Evolutionary conservation across 2,113 vertebrate species (phyloP), one percentile per base, ranked within the genome.

Genomic region (Tetrao urogallus): DNA sequence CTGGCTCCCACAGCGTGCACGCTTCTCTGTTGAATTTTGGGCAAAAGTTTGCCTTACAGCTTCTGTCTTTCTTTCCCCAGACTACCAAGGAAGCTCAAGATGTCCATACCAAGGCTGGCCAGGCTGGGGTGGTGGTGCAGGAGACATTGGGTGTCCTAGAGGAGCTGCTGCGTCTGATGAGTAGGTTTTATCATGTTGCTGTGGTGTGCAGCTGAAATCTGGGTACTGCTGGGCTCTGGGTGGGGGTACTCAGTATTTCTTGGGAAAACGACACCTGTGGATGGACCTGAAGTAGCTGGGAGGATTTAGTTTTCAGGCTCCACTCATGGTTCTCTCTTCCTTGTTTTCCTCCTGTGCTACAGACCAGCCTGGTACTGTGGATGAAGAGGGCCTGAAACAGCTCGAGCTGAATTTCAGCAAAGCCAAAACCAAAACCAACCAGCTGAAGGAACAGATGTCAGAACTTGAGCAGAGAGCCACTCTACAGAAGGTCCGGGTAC

Each of bases 391-490:
- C 10, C 92, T 99, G 94, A 64, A 56, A 61, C 88, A 82, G n/a
- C 72, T 98, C 0, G 97, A 98, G 86, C 70, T 8, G 12, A 97
- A 96, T 45, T 97, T 98, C 65, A 85, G 36, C 36, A 92, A 65
- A 43, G 97, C 97, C 79, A 98, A 97, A 56, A 82, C 4, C 8
- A 93, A 97, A 6, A 97, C 96, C 25, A 86, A 4, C 5, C 69
- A 90, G 8, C 97, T 99, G 95, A 96, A 88, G 95, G 98, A 96
- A 1, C 95, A 98, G 36, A 88, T 99, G 93, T 47, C 5, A 0
- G 95, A 98, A 45, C 96, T 99, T 91, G 97, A 98, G 88, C 94
- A 97, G 38, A 97, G 95, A n/a, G 98, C 98, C 3, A 70, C 6
- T 0, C 95, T 88, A 12, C 98, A 98, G 92, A 97, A 82, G 63